A percentile compares a stretch with the other conserved stretches of the same genome.
These are phyloP conservation scores for Ambastaia sidthimunki DNA, from an alignment of 2,797 vertebrate genomes.

Conservation along the genomic window DNA sequence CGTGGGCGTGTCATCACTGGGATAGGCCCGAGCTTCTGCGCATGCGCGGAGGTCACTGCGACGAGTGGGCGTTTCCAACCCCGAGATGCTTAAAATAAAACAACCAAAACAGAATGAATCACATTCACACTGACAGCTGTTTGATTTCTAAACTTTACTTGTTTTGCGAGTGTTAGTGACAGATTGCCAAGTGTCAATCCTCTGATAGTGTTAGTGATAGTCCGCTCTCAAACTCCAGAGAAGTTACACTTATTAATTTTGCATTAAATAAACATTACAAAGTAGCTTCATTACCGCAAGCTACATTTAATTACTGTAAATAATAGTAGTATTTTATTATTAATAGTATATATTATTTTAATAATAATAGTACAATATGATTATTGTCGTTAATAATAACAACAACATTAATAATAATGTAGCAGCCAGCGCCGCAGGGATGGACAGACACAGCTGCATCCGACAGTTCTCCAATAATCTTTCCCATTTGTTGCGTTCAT, in stretches of 20 bases:
- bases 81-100: background rate
- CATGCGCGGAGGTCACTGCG: constrained; percentile 2
- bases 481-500: background rate
- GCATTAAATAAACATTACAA: too few relatives aligned
- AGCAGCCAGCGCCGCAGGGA: too few relatives aligned
- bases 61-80: background rate
- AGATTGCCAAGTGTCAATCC: background rate
- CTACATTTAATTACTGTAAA: too few relatives aligned
- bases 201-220: background rate
- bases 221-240: background rate
- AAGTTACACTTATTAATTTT: background rate
- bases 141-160: constrained; percentile 6
- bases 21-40: constrained; percentile 9
- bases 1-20: constrained; percentile 29
- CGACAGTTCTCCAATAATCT: background rate
- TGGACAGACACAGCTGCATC: background rate
- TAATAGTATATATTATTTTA: too few relatives aligned
- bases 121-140: background rate
- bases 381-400: too few relatives aligned
- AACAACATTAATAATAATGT: too few relatives aligned
- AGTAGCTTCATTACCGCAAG: too few relatives aligned
- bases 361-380: too few relatives aligned
- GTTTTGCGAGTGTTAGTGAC: background rate
- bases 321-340: too few relatives aligned
- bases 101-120: background rate